Conservation (phyloP, 2,888 invertebrate genomes). For the Andrena camellia region DNA sequence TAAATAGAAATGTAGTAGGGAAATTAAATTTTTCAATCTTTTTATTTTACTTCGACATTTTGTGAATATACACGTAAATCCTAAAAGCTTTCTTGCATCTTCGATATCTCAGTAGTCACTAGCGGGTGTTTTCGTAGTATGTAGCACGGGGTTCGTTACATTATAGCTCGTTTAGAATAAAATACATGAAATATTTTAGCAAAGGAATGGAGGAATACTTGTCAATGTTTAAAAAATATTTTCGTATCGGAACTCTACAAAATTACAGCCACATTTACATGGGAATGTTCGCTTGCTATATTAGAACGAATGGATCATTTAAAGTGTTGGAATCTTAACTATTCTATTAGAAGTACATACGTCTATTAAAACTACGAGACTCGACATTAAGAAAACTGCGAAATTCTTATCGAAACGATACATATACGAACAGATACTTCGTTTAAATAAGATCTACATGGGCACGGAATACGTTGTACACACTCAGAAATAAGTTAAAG, state of each 20-base stretch:
- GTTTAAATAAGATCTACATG: not conserved
- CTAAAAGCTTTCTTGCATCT: constrained; percentile 14
- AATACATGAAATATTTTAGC: constrained; percentile 1
- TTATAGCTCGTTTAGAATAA: not conserved
- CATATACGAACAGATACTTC: too few species aligned
- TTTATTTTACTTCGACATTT: constrained; percentile 36
- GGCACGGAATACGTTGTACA: not conserved
- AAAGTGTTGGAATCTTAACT: not conserved
- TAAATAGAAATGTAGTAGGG: constrained; percentile 6
- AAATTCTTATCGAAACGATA: constrained; percentile 10
- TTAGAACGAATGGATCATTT: not conserved
- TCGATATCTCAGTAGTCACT: not conserved
- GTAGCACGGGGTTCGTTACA: not conserved
- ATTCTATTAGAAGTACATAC: too few species aligned
- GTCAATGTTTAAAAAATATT: not conserved
- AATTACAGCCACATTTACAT: not conserved
- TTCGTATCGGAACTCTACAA: not conserved
- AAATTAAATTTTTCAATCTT: constrained; percentile 8
- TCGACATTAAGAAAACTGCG: not conserved
- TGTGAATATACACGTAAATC: not conserved
- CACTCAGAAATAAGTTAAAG: constrained; percentile 6
- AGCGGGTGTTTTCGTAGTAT: not conserved
- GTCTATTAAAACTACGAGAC: not conserved
- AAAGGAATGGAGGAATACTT: not conserved
- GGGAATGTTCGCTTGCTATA: constrained; percentile 2